Percentiles rank a stretch among this genome's conserved stretches.
phyloP scores from a whole-genome alignment of 2,113 vertebrate species.

The Sus scrofa region T2T-Sscrofa CM000826.6:140869501-140870000 shows the following conservation, averaged over 20 bases:
- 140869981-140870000: background rate
- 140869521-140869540: background rate
- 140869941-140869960: background rate
- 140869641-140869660: conserved; percentile 54
- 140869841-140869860: background rate
- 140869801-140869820: background rate
- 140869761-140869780: background rate
- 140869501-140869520: conserved; percentile 23
- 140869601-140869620: accelerated
- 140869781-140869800: background rate
- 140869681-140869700: accelerated
- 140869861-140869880: background rate
- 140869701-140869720: accelerated
- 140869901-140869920: background rate
- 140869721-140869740: accelerated
- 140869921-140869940: background rate
- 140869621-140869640: accelerated
- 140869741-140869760: background rate
- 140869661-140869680: accelerated
- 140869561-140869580: background rate
- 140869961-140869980: background rate
- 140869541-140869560: background rate
- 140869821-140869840: background rate
- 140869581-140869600: accelerated
- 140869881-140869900: background rate